Conservation (phyloP, 1,140 invertebrate species). For the Marisa cornuarietis region DNA sequence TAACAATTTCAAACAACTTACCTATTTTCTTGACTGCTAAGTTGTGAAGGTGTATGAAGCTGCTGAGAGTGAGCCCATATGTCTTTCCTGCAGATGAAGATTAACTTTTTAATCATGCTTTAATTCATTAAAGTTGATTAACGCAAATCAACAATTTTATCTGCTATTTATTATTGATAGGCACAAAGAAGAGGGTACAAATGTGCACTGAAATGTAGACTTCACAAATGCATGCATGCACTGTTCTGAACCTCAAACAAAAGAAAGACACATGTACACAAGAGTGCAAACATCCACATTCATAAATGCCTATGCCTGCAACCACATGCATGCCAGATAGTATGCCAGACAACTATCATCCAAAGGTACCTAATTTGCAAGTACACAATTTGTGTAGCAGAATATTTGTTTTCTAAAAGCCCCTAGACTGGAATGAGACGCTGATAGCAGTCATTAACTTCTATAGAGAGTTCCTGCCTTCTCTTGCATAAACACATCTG, state of each 20-base stretch:
- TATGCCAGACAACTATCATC: too few relatives aligned
- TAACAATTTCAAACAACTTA: not conserved
- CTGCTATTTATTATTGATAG: not conserved
- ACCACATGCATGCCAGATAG: too few relatives aligned
- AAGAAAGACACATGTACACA: not conserved
- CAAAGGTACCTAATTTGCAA: too few relatives aligned
- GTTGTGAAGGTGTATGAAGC: constrained; percentile 2
- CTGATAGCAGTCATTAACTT: too few relatives aligned
- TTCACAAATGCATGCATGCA: not conserved
- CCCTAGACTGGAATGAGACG: too few relatives aligned
- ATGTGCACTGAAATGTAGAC: not conserved
- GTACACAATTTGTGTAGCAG: too few relatives aligned
- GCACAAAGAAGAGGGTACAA: not conserved
- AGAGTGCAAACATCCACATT: not conserved
- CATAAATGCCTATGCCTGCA: not conserved
- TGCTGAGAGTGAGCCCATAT: constrained; percentile 41
- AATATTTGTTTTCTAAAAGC: too few relatives aligned
- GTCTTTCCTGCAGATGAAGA: constrained; percentile 25
- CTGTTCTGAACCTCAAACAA: not conserved
- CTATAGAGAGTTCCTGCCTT: too few relatives aligned
- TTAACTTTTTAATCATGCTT: not conserved
- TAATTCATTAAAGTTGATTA: not conserved
- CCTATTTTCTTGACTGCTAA: not conserved
- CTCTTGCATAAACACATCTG: too few relatives aligned
- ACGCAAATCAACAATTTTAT: not conserved